A percentile compares a stretch with the other conserved stretches of the same genome.
These are phyloP conservation scores for Acronicta alni DNA, from an alignment of 2,888 invertebrate genomes.

Conservation along the genomic window DNA sequence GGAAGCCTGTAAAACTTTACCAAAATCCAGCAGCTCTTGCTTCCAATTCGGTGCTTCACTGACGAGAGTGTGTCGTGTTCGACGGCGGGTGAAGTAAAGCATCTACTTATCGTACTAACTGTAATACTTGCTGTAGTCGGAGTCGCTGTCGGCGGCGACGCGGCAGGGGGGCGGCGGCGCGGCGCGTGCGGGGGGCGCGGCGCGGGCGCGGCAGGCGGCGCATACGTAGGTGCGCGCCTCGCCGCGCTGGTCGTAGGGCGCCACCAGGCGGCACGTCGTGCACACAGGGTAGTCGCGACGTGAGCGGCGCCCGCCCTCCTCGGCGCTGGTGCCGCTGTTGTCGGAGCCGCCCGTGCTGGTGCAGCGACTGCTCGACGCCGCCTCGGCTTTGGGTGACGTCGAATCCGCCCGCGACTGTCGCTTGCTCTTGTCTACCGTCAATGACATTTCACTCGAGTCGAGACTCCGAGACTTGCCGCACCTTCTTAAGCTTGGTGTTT, in stretches of 20 bases:
- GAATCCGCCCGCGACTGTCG: slow-evolving; percentile 60
- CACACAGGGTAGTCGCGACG: slow-evolving; percentile 70
- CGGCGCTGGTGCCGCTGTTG: slow-evolving; percentile 67
- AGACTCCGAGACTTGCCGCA: slow-evolving; percentile 95
- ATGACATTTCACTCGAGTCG: slow-evolving; percentile 94
- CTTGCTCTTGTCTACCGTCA: slow-evolving; percentile 84
- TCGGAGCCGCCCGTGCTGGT: slow-evolving; percentile 71
- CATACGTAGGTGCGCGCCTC: slow-evolving; percentile 64
- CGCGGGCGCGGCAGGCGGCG: slow-evolving; percentile 60
- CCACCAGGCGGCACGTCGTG: slow-evolving; percentile 68
- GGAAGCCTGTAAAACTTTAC: slow-evolving; percentile 54
- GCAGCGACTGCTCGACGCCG: slow-evolving; percentile 64
- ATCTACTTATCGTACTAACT: slow-evolving; percentile 86
- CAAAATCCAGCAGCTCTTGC: slow-evolving; percentile 30
- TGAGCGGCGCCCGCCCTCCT: slow-evolving; percentile 62
- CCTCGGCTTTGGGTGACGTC: slow-evolving; percentile 42
- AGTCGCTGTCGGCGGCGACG: slow-evolving; percentile 76
- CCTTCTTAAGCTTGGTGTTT: slow-evolving; percentile 89
- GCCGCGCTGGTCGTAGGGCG: slow-evolving; percentile 63
- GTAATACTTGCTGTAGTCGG: slow-evolving; percentile 89
- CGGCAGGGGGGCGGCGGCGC: slow-evolving; percentile 53
- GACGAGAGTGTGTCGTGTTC: slow-evolving; percentile 45
- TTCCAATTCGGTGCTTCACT: slow-evolving; percentile 35
- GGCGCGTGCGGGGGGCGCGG: slow-evolving; percentile 48
- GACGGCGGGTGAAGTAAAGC: slow-evolving; percentile 74